These are phyloP conservation scores for Rostratula benghalensis DNA, from an alignment of 2,113 vertebrate genomes.

Conservation along the genomic window DNA sequence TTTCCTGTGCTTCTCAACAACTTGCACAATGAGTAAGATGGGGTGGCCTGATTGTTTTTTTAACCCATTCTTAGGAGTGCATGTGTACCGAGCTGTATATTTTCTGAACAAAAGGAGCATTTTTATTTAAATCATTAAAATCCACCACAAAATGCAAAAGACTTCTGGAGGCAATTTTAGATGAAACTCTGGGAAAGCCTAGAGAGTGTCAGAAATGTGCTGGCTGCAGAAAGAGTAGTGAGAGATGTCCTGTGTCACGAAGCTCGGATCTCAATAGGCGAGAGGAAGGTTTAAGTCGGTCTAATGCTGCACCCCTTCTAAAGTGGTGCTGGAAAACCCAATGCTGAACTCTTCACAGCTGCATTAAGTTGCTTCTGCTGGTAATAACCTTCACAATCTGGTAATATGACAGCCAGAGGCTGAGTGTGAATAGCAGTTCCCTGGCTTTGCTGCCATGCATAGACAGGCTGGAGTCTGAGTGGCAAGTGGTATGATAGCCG, in stretches of 20 bases:
- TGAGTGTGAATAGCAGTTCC: neutral
- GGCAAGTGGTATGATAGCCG: neutral
- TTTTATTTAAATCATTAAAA: neutral
- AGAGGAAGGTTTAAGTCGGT: neutral
- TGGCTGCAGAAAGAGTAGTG: neutral
- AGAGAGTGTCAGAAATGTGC: neutral
- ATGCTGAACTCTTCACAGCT: neutral
- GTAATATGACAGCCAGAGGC: neutral
- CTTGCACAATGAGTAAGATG: neutral
- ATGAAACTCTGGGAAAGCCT: neutral
- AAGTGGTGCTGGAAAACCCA: neutral
- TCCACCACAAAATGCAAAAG: neutral
- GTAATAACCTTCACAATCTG: neutral
- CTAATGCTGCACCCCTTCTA: neutral
- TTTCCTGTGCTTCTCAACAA: neutral
- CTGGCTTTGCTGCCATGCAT: neutral
- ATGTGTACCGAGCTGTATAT: neutral
- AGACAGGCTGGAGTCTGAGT: neutral
- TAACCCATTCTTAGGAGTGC: neutral
- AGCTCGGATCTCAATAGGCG: neutral
- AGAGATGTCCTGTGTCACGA: neutral
- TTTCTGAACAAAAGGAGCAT: neutral
- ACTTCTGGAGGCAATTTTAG: neutral
- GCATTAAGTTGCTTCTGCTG: neutral
- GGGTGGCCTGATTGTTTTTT: neutral